A percentile compares a stretch with the other conserved stretches of the same genome.
These are phyloP conservation scores for Myoxocephalus aenaeus DNA, from an alignment of 2,797 vertebrate species.

Conservation along the genomic window DNA sequence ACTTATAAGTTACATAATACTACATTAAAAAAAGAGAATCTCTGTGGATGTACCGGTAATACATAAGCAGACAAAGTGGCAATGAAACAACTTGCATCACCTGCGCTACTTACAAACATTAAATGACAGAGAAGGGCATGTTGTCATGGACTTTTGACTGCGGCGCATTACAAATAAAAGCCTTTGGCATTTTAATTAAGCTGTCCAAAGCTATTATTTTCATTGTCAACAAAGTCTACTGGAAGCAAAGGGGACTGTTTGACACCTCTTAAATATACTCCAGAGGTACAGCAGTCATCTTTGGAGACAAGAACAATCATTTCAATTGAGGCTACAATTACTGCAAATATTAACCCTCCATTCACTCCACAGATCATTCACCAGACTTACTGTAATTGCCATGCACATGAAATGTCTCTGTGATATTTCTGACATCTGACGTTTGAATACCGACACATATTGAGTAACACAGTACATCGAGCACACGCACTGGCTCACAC, in stretches of 20 bases:
- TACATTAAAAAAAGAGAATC: background rate
- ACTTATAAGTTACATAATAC: background rate
- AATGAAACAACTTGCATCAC: constrained; percentile 17
- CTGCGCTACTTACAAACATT: constrained; percentile 33
- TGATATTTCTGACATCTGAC: constrained; percentile 28
- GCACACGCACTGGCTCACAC: constrained; percentile 15
- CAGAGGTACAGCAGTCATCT: constrained; percentile 66
- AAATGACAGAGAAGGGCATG: constrained; percentile 63
- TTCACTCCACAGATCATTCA: constrained; percentile 10
- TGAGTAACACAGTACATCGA: constrained; percentile 4
- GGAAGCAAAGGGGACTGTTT: constrained; percentile 59
- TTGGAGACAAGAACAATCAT: constrained; percentile 64
- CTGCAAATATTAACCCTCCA: constrained; percentile 52
- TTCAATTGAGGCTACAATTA: constrained; percentile 62
- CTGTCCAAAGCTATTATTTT: constrained; percentile 73
- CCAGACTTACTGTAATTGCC: constrained; percentile 10
- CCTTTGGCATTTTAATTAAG: constrained; percentile 74
- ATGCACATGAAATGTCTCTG: background rate
- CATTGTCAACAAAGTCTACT: constrained; percentile 73
- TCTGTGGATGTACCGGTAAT: background rate
- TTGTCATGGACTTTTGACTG: constrained; percentile 56
- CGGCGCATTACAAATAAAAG: constrained; percentile 57
- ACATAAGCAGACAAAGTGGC: background rate
- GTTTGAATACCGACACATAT: constrained; percentile 4
- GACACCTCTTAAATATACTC: constrained; percentile 71